Evolutionary conservation across 2,797 vertebrate species (phyloP).

Genomic region (Molossus alvarezi): DNA sequence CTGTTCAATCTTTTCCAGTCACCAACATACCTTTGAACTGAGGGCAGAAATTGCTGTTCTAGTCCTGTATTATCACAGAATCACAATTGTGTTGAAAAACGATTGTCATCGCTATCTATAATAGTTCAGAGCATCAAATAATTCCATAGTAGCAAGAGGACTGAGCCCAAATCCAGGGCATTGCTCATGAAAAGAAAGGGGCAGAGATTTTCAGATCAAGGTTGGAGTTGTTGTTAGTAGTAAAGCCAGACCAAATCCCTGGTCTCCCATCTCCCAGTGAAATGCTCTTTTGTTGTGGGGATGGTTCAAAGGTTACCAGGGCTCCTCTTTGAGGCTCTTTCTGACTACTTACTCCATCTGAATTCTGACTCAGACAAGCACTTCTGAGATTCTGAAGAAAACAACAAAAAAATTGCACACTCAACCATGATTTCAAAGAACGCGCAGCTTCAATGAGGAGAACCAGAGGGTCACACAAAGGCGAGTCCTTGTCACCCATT

Average conservation of each 20-base stretch:
- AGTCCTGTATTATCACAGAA: conserved; percentile 2
- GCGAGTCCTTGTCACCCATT: not conserved
- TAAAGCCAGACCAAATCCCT: not conserved
- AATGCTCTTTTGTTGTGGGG: conserved; percentile 26
- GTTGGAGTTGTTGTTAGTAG: not conserved
- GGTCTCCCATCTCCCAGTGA: not conserved
- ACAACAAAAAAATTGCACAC: not conserved
- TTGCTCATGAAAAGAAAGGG: conserved; percentile 6
- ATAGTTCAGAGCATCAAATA: conserved; percentile 51
- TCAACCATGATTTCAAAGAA: not conserved
- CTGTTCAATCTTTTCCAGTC: not conserved
- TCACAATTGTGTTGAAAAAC: not conserved
- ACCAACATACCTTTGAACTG: not conserved
- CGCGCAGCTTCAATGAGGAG: not conserved
- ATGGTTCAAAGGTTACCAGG: conserved; percentile 45
- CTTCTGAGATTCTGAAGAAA: conserved; percentile 26
- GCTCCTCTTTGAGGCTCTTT: not conserved
- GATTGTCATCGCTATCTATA: conserved; percentile 11
- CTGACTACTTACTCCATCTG: conserved; percentile 23
- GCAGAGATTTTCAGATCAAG: conserved; percentile 56
- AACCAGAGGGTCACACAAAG: not conserved
- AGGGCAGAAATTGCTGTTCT: not conserved
- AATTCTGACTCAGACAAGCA: conserved; percentile 60
- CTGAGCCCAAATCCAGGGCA: not conserved
- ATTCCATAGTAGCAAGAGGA: not conserved